A percentile compares a stretch with the other conserved stretches of the same genome.
Conservation (phyloP, 1,140 invertebrate species). For the Bombus consobrinus region DNA sequence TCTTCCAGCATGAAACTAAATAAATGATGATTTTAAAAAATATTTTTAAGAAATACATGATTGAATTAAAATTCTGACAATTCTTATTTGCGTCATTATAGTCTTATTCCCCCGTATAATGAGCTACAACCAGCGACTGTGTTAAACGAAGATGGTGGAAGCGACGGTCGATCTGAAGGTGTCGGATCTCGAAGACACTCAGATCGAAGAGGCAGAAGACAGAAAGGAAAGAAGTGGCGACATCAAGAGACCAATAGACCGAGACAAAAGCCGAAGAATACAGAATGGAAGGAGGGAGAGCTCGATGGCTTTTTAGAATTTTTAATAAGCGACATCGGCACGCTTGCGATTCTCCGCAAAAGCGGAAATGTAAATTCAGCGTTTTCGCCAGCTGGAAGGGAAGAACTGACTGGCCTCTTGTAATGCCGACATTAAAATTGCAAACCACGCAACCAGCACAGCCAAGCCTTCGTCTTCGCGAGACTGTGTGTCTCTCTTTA, state of each 20-base stretch:
- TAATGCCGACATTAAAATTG: conserved; percentile 75
- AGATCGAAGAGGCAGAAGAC: not conserved
- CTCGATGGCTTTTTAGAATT: conserved; percentile 60
- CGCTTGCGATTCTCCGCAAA: conserved; percentile 40
- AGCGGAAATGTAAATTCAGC: conserved; percentile 61
- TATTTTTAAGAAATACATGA: too few relatives aligned
- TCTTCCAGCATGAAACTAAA: too few relatives aligned
- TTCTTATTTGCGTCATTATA: too few relatives aligned
- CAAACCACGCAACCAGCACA: conserved; percentile 64
- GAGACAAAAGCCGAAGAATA: conserved; percentile 25
- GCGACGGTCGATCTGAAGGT: not conserved
- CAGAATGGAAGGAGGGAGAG: too few relatives aligned
- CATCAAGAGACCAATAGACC: conserved; percentile 8
- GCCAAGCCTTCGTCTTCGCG: conserved; percentile 32
- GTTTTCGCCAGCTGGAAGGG: conserved; percentile 44
- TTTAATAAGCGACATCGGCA: conserved; percentile 70
- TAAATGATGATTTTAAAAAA: too few relatives aligned
- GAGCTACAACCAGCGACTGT: too few relatives aligned
- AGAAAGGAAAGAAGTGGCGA: not conserved
- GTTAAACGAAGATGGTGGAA: too few relatives aligned
- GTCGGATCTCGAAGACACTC: conserved; percentile 17
- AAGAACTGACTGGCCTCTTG: conserved; percentile 46
- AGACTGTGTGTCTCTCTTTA: conserved; percentile 1
- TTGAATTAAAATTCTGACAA: too few relatives aligned
- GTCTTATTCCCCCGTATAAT: too few relatives aligned